Evolutionary conservation across 2,113 vertebrate species (phyloP).

Genomic region (Mionectes macconnelli): DNA sequence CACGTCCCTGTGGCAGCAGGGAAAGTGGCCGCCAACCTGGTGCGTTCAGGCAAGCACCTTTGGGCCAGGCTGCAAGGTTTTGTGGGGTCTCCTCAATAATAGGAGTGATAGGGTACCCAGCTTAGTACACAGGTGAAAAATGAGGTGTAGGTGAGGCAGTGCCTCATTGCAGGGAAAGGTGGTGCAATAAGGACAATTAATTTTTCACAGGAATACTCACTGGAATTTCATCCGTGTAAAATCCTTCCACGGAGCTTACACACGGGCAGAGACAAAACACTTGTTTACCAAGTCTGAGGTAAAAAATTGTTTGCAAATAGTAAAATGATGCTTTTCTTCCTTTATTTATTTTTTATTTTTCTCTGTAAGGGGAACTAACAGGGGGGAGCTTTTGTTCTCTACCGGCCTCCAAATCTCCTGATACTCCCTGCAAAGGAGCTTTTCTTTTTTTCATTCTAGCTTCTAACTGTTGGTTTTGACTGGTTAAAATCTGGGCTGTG

Average conservation of each 20-base stretch:
- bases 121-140: not conserved
- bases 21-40: too few species aligned
- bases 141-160: not conserved
- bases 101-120: not conserved
- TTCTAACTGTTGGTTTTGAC: not conserved
- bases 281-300: not conserved
- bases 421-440: not conserved
- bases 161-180: not conserved
- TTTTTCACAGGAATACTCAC: not conserved
- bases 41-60: accelerated
- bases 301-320: not conserved
- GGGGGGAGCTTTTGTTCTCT: not conserved
- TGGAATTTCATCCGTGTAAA: not conserved
- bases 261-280: not conserved
- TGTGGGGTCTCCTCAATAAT: not conserved
- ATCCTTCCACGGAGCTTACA: not conserved
- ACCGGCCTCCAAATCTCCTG: not conserved
- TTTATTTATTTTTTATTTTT: not conserved
- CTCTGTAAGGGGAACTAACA: not conserved
- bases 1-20: not conserved
- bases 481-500: not conserved
- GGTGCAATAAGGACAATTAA: not conserved
- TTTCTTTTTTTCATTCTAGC: not conserved
- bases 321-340: not conserved
- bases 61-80: not conserved